phyloP scores from a whole-genome alignment of 2,113 vertebrate species.

The Lathamus discolor region DNA sequence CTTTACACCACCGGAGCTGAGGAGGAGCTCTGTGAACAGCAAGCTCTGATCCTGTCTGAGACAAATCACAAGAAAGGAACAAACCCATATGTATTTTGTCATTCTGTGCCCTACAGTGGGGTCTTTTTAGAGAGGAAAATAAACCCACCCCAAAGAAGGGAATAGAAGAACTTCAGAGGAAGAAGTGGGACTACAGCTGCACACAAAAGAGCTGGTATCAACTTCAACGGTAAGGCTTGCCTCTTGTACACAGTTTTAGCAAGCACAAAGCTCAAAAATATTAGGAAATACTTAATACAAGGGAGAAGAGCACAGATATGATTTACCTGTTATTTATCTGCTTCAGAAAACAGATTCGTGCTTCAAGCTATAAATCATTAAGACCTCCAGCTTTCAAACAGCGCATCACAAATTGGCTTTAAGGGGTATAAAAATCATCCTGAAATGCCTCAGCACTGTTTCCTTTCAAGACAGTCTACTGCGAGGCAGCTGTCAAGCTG shows the following conservation, averaged over 20 bases:
- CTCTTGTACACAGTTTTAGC: not conserved
- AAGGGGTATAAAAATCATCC: conserved; percentile 18
- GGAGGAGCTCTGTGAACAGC: not conserved
- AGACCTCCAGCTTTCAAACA: conserved; percentile 19
- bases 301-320: not conserved
- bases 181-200: not conserved
- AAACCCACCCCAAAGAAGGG: not conserved
- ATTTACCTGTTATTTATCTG: not conserved
- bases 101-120: not conserved
- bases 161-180: not conserved
- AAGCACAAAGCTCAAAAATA: not conserved
- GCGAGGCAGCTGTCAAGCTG: conserved; percentile 29
- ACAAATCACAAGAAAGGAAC: not conserved
- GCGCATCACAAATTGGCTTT: not conserved
- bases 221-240: not conserved
- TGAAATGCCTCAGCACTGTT: not conserved
- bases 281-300: not conserved
- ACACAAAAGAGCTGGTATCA: not conserved
- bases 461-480: conserved; percentile 5
- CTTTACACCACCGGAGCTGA: not conserved
- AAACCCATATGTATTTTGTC: not conserved
- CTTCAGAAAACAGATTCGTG: not conserved
- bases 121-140: not conserved
- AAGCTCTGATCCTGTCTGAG: not conserved
- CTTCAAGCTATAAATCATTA: conserved; percentile 29